These are phyloP conservation scores for Ornithoptera alexandrae DNA, from an alignment of 2,888 invertebrate species.

Conservation along the genomic window DNA sequence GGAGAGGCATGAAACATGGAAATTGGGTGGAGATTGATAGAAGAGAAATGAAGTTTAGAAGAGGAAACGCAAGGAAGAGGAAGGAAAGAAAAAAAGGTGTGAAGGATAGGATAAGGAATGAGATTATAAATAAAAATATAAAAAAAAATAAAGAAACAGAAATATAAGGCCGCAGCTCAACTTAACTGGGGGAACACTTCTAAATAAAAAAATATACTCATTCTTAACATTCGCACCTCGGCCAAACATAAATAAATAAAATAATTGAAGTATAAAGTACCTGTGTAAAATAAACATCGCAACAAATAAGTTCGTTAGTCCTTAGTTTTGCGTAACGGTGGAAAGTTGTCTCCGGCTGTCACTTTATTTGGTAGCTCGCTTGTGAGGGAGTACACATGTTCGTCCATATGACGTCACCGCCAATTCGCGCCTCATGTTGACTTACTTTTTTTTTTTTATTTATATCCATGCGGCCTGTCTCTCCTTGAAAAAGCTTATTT, in stretches of 20 bases:
- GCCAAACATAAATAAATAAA: background rate
- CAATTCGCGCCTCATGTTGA: background rate
- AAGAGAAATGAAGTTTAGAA: no score
- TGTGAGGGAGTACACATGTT: background rate
- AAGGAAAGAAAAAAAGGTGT: no score
- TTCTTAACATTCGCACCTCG: background rate
- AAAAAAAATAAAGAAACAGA: no score
- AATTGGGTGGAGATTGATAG: no score
- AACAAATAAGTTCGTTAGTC: background rate
- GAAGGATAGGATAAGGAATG: no score
- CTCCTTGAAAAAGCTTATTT: background rate
- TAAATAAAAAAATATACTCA: no score
- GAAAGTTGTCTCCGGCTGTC: conserved; percentile 19
- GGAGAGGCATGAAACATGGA: no score
- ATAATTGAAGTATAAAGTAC: no score
- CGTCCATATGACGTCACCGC: conserved; percentile 9
- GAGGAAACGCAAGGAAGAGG: no score
- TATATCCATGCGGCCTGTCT: background rate
- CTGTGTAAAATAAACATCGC: background rate
- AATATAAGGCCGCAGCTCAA: no score
- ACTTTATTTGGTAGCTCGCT: conserved; percentile 7
- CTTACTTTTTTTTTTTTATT: conserved; percentile 34
- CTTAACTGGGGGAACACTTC: no score
- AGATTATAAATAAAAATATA: no score
- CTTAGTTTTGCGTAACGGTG: conserved; percentile 13